Evolutionary conservation across 2,113 vertebrate species (phyloP), one percentile per base, ranked within the genome.

Genomic region (Labeo rohita): DNA sequence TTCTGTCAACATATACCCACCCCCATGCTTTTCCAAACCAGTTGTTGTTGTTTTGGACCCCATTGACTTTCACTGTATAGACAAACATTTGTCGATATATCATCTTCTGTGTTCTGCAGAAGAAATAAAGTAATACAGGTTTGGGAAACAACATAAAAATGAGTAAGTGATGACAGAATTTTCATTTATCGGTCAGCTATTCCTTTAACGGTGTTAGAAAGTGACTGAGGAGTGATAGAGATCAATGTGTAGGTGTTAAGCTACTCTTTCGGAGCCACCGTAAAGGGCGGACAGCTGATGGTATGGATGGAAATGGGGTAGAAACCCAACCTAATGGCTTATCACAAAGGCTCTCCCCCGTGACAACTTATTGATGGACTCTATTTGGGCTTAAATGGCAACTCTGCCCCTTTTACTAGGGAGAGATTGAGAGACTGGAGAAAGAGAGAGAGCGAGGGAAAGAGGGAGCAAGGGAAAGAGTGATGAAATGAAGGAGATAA

Each of bases 331-430:
- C 73, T 89, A 90, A 88, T 89, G 88, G 80, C 36, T 79, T 86
- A 80, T 86, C 84, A 84, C 59, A 54, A 68, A 73, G 39, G 28
- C 50, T 80, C 68, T 87, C 79, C 74, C 66, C 82, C 50, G 79
- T 84, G 77, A 54, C 87, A 87, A 54, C 59, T 87, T 86, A 90
- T 84, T 85, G 87, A 89, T 80, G 79, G 80, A 87, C 79, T 84
- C 79, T 65, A 90, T 87, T 88, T 85, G 74, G 61, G 56, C 85
- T 84, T 88, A 87, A 85, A 88, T 73, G 72, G 77, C 83, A 63
- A 88, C 78, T 68, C 80, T 85, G 83, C 56, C 52, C 75, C 56
- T 75, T 84, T 84, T 73, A 83, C 80, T 72, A 66, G 56, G 63
- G 18, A n/a, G 50, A 47, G 70, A 83, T 86, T 80, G 70, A 76